phyloP scores from a whole-genome alignment of 2,797 vertebrate genomes.

The Lagocephalus sceleratus region DNA sequence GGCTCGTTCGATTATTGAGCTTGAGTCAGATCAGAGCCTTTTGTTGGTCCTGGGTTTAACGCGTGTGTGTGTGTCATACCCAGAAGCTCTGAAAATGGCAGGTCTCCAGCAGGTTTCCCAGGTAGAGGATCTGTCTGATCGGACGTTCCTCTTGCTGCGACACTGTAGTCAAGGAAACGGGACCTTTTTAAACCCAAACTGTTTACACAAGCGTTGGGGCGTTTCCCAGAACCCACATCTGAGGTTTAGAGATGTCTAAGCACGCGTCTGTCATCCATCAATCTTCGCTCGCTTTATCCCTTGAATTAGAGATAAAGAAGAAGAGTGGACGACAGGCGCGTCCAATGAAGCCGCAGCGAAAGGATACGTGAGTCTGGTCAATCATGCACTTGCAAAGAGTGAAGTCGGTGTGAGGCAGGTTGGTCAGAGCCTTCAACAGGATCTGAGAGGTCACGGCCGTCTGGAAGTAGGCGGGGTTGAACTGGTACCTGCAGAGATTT shows the following conservation, averaged over 20 bases:
- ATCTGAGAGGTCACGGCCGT: constrained; percentile 88
- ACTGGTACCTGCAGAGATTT: constrained; percentile 84
- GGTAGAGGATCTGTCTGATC: constrained; percentile 90
- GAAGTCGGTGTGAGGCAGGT: constrained; percentile 94
- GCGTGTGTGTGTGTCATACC: constrained; percentile 65
- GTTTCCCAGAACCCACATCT: no score
- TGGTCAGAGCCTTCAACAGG: constrained; percentile 92
- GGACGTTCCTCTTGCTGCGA: constrained; percentile 89
- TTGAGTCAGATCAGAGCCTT: not conserved
- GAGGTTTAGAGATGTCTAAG: no score
- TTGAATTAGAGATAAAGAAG: not conserved
- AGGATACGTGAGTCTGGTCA: constrained; percentile 92
- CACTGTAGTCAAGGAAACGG: constrained; percentile 77
- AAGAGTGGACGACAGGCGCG: not conserved
- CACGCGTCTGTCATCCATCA: no score
- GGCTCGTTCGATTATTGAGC: not conserved
- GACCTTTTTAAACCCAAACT: constrained; percentile 9
- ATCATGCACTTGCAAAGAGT: constrained; percentile 98
- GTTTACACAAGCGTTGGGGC: no score
- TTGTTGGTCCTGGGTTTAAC: not conserved
- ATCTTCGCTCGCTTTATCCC: not conserved
- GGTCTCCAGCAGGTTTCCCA: constrained; percentile 90
- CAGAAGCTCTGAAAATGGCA: constrained; percentile 96
- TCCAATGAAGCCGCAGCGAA: constrained; percentile 35
- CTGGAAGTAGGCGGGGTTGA: constrained; percentile 95